Percentiles rank a stretch among this genome's conserved stretches.
phyloP scores from a whole-genome alignment of 2,888 invertebrate genomes.

The Orchesella flavescens region DNA sequence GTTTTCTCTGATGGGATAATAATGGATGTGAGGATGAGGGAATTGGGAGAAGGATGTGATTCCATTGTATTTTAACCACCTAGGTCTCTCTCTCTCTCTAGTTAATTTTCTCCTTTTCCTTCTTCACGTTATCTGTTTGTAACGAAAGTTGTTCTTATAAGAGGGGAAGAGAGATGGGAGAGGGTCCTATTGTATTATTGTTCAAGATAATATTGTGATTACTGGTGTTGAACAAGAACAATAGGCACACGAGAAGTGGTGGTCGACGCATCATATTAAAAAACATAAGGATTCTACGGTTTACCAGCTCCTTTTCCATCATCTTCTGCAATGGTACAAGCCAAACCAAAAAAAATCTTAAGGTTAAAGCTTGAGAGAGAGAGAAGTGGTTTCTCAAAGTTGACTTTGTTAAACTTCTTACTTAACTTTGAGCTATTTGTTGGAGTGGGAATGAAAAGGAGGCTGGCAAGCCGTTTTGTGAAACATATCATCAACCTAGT shows the following conservation, averaged over 20 bases:
- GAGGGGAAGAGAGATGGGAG: no score
- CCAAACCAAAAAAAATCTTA: slow-evolving; percentile 43
- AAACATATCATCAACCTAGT: slow-evolving; percentile 72
- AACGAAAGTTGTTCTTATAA: background rate
- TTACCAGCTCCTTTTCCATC: slow-evolving; percentile 8
- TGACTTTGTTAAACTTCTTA: slow-evolving; percentile 65
- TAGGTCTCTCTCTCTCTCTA: slow-evolving; percentile 6
- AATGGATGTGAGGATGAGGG: slow-evolving; percentile 55
- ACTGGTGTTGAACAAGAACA: slow-evolving; percentile 64
- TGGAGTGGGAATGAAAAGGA: slow-evolving; percentile 70
- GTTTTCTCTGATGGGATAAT: slow-evolving; percentile 67
- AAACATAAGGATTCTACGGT: slow-evolving; percentile 42
- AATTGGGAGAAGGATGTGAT: slow-evolving; percentile 43
- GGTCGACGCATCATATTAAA: slow-evolving; percentile 59
- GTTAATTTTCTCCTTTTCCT: background rate
- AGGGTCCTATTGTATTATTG: slow-evolving; percentile 57
- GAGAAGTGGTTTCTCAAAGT: slow-evolving; percentile 38
- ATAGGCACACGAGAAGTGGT: slow-evolving; percentile 65
- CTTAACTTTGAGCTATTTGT: slow-evolving; percentile 64
- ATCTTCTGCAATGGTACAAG: slow-evolving; percentile 46
- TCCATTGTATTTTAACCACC: slow-evolving; percentile 62
- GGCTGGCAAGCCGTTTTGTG: slow-evolving; percentile 66
- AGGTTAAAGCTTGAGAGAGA: slow-evolving; percentile 47
- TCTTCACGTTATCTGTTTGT: background rate
- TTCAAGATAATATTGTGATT: slow-evolving; percentile 56